These are phyloP conservation scores for Spondyliosoma cantharus DNA, from an alignment of 2,797 vertebrate species.

Conservation along the genomic window DNA sequence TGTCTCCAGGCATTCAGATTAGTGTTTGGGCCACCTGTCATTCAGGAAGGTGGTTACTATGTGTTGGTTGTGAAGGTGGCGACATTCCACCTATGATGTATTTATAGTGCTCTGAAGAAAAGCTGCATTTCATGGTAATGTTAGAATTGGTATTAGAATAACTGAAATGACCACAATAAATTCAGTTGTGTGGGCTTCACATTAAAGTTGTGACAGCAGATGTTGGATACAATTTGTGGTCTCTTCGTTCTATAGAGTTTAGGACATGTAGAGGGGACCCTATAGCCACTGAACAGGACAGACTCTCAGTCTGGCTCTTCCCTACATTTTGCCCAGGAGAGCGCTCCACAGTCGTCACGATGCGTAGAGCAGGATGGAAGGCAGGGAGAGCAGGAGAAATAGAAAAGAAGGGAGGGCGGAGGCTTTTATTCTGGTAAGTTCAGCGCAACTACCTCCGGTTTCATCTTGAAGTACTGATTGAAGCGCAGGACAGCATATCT, in stretches of 20 bases:
- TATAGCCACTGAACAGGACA: conserved; percentile 51
- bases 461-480: conserved; percentile 98
- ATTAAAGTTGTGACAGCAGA: conserved; percentile 41
- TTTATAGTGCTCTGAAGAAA: conserved; percentile 4
- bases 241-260: conserved; percentile 24
- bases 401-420: conserved; percentile 1
- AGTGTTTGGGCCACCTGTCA: conserved; percentile 22
- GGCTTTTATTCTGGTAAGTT: conserved; percentile 88
- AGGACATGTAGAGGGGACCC: conserved; percentile 41
- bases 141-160: conserved; percentile 21
- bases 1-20: conserved; percentile 17
- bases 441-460: conserved; percentile 88
- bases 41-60: conserved; percentile 8
- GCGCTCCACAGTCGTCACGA: conserved; percentile 53
- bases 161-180: neutral
- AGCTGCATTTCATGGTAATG: conserved; percentile 17
- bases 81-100: neutral
- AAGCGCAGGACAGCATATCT: conserved; percentile 97
- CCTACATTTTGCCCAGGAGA: conserved; percentile 67
- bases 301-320: conserved; percentile 58
- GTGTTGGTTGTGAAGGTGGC: neutral
- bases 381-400: conserved; percentile 38
- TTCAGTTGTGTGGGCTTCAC: conserved; percentile 38
- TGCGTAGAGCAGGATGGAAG: conserved; percentile 45
- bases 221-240: conserved; percentile 25